A percentile compares a stretch with the other conserved stretches of the same genome.
Evolutionary conservation across 2,888 invertebrate species (phyloP).

Genomic region (Maniola hyperantus): DNA sequence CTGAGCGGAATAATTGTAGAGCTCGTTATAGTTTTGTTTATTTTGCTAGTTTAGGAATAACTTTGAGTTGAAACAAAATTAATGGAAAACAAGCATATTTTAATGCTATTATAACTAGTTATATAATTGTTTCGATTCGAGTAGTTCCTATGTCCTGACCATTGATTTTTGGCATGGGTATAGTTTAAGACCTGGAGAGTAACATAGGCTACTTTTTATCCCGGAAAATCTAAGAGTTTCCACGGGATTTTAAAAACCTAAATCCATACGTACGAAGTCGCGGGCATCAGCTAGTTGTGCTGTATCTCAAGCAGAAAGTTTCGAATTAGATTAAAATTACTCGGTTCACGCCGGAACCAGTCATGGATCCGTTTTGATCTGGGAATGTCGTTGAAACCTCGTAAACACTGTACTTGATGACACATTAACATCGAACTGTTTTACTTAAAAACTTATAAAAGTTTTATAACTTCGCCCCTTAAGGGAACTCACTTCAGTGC

Average conservation of each 20-base stretch:
- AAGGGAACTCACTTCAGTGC: too few relatives aligned
- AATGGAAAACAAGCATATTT: neutral
- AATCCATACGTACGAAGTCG: too few relatives aligned
- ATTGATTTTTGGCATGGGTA: too few relatives aligned
- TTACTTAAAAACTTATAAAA: conserved; percentile 56
- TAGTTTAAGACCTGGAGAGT: too few relatives aligned
- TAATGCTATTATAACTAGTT: too few relatives aligned
- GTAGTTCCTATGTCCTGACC: too few relatives aligned
- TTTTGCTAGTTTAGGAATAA: neutral
- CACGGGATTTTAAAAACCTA: too few relatives aligned
- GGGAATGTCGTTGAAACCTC: conserved; percentile 57
- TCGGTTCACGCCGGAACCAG: conserved; percentile 1
- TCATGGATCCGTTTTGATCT: conserved; percentile 43
- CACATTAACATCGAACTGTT: conserved; percentile 56
- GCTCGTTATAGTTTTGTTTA: conserved; percentile 1
- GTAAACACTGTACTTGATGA: conserved; percentile 57
- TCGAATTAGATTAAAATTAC: conserved; percentile 2
- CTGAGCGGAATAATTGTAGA: neutral
- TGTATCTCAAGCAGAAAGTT: neutral
- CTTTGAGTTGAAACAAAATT: neutral
- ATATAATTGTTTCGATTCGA: neutral
- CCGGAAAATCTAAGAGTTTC: too few relatives aligned
- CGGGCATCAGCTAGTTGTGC: neutral
- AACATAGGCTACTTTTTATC: too few relatives aligned
- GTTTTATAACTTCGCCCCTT: conserved; percentile 38